These are phyloP conservation scores for Platycnemis pennipes DNA, from an alignment of 2,888 invertebrate species.

Conservation along the genomic window DNA sequence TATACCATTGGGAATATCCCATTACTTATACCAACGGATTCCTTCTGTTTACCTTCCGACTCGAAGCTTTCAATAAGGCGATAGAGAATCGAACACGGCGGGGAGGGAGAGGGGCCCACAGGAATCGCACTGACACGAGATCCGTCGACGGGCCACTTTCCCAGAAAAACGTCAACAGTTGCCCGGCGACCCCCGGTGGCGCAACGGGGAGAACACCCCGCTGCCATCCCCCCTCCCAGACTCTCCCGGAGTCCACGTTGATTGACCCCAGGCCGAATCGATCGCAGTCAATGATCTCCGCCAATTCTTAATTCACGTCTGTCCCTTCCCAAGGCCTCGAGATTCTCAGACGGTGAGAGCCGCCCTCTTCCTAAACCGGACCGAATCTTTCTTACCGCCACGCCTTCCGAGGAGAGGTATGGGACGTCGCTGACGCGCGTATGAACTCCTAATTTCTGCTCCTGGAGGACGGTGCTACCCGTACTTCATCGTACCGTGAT, in stretches of 20 bases:
- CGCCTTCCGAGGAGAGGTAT: no score
- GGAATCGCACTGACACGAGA: not conserved
- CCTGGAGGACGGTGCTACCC: no score
- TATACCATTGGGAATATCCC: no score
- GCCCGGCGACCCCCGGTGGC: not conserved
- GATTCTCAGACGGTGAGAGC: slow-evolving; percentile 1
- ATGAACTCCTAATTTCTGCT: no score
- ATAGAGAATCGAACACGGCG: not conserved
- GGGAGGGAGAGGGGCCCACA: not conserved
- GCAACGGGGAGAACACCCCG: not conserved
- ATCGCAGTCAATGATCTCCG: slow-evolving; percentile 23
- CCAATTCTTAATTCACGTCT: not conserved
- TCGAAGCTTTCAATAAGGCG: not conserved
- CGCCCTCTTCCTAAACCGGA: not conserved
- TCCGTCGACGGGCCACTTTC: not conserved
- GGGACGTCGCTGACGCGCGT: no score
- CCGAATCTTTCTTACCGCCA: no score
- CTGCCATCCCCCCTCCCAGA: not conserved
- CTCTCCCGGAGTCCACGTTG: not conserved
- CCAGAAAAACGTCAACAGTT: slow-evolving; percentile 1
- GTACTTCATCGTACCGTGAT: no score
- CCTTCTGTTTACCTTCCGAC: not conserved
- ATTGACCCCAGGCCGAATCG: slow-evolving; percentile 21
- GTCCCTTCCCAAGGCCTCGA: not conserved
- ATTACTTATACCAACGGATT: not conserved